These are phyloP conservation scores for Lampris megalopsis DNA, from an alignment of 2,113 vertebrate genomes.

Conservation along the genomic window DNA sequence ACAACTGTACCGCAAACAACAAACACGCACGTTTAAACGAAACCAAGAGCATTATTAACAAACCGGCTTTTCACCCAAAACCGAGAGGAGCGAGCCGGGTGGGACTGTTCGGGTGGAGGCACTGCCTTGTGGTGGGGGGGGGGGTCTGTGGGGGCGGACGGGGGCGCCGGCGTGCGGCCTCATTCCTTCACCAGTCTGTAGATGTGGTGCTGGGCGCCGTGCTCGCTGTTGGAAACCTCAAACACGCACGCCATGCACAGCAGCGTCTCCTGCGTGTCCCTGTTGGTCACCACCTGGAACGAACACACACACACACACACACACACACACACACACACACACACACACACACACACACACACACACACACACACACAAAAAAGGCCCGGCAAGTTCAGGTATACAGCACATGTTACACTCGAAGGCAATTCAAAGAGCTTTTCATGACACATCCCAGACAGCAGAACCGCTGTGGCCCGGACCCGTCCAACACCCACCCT, in stretches of 20 bases:
- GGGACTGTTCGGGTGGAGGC: slow-evolving; percentile 89
- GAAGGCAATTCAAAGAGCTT: too few species aligned
- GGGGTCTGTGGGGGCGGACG: neutral
- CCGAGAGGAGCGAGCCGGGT: slow-evolving; percentile 84
- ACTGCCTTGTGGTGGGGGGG: slow-evolving; percentile 86
- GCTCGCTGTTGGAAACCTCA: slow-evolving; percentile 99
- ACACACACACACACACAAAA: neutral
- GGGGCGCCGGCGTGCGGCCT: slow-evolving; percentile 57
- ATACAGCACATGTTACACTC: too few species aligned
- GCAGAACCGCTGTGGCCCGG: too few species aligned
- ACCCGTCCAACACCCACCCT: too few species aligned
- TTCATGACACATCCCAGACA: too few species aligned
- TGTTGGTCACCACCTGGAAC: slow-evolving; percentile 96
- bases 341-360: neutral
- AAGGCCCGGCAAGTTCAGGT: neutral
- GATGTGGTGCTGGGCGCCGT: slow-evolving; percentile 98
- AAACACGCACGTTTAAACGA: slow-evolving; percentile 90
- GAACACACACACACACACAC: slow-evolving; percentile 2
- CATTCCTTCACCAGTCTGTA: slow-evolving; percentile 99
- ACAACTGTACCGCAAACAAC: slow-evolving; percentile 95
- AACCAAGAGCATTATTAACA: slow-evolving; percentile 65
- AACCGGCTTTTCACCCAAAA: slow-evolving; percentile 87
- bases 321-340: neutral
- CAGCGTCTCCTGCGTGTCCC: slow-evolving; percentile 98
- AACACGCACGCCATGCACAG: slow-evolving; percentile 99